These are phyloP conservation scores for Aphrocallistes beatrix DNA, from an alignment of 37 sponge, comb jelly and placozoan genomes.

Conservation along the genomic window DNA sequence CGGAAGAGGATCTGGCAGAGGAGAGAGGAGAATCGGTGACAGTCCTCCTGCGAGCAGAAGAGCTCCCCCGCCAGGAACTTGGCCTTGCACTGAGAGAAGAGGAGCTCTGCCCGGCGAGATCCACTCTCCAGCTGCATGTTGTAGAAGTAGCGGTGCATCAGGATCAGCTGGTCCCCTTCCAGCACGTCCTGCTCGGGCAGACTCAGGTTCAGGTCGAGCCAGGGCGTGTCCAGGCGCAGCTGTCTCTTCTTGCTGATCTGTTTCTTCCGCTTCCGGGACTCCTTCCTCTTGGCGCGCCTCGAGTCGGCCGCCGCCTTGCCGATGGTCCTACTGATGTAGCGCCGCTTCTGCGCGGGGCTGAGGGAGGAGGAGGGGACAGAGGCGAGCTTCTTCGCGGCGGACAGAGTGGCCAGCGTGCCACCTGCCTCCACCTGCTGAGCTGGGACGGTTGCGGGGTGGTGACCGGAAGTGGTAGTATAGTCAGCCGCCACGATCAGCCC, in stretches of 20 bases:
- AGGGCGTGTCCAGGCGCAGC: slow-evolving; percentile 78
- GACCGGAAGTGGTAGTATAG: neutral
- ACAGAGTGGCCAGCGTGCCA: neutral
- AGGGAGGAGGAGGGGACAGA: neutral
- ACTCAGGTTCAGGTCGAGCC: slow-evolving; percentile 74
- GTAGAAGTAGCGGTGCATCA: slow-evolving; percentile 78
- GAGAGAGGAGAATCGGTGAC: slow-evolving; percentile 43
- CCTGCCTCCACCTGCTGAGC: neutral
- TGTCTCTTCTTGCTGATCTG: slow-evolving; percentile 77
- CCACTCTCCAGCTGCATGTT: slow-evolving; percentile 50
- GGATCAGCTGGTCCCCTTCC: slow-evolving; percentile 66
- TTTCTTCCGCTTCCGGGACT: slow-evolving; percentile 25
- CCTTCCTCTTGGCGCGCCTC: slow-evolving; percentile 1
- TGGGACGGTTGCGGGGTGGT: neutral
- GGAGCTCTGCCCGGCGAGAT: neutral
- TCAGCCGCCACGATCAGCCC: slow-evolving; percentile 4
- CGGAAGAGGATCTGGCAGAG: slow-evolving; percentile 55
- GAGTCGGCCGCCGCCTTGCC: slow-evolving; percentile 10
- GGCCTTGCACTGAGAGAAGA: slow-evolving; percentile 37
- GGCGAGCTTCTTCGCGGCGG: neutral
- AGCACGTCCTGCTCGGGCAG: slow-evolving; percentile 68
- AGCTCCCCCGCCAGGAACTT: slow-evolving; percentile 62
- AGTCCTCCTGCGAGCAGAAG: slow-evolving; percentile 43
- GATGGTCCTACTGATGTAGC: neutral
- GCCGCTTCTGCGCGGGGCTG: neutral